Base-by-base conservation (phyloP, 2,797 vertebrate genomes). In the Rhinella marina region DNA sequence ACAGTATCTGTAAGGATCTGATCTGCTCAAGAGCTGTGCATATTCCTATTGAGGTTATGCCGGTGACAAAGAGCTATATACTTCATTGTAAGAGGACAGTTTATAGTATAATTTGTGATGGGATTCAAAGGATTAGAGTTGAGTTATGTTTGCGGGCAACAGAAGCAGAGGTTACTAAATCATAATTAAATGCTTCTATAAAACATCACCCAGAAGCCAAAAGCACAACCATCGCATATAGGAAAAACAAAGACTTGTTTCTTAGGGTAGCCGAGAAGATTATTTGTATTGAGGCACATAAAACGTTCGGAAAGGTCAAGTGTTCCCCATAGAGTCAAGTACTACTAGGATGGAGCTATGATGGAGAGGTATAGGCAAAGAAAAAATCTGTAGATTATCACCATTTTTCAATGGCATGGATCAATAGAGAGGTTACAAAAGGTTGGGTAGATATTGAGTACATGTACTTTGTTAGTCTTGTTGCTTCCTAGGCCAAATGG, bases 31-130 rank as follows among this genome's bases (percentile, higher is more conserved):
- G 73, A 62, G 54, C 50, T 77, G 29, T 78, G 80, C 41, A 78
- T 86, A 78, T 78, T 79, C 61, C n/a, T 61, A 56, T 41, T 86
- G 68, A 73, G 86, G 80, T 84, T 41, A 86, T 68, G 75, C 23
- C 9, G 32, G 62, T 86, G 88, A 89, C 84, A 86, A 86, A 86
- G 88, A 89, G 62, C 88, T 61, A 84, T 89, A 89, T 89, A 86
- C 80, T 77, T 89, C 88, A 86, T 84, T 86, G 84, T 89, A 86
- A 89, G 88, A 86, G 79, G 88, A 89, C 88, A 89, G 88, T 48
- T 89, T 86, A 89, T 89, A 89, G 88, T 89, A 89, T 86, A 86
- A 89, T 89, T 89, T 89, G 84, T 77, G 81, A 82, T 83, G 80
- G 85, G 85, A 86, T 89, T 84, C 73, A 86, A 89, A 82, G 81